Base-by-base conservation (phyloP, 2,113 vertebrate species). In the Physeter macrocephalus region DNA sequence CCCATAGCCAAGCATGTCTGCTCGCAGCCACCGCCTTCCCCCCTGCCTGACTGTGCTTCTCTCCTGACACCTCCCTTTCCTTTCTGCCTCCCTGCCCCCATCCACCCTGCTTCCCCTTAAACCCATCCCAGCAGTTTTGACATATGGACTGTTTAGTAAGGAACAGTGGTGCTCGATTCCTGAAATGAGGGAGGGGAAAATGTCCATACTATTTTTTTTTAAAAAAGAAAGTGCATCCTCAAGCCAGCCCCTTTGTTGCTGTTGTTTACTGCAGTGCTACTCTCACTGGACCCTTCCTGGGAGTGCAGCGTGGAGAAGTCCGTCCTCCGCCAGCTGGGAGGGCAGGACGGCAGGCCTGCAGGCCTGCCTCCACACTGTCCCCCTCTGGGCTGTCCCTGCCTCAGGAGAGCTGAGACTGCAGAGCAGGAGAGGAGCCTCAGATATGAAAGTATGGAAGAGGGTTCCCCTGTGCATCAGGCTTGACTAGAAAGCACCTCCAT, bases 251-350 rank as follows among this genome's bases (percentile, higher is more conserved):
- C 10, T 34, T 41, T 43, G 20, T 20, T 46, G 17, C 10, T 18
- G 43, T 67, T 85, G 20, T 59, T 83, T 34, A 67, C 15, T 85
- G 62, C 25, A 41, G 13, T 31, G 14, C 43, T 39, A 13, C 27
- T 59, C 10, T 25, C 41, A 29, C 11, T 39, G 29, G 67, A 64
- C 31, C 52, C 52, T 7, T 36, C 15, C 18, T 54, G 54, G n/a
- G 25, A 78, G 10, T 52, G 11, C 1, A 1, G 1, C 34, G 3
- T 78, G 54, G 34, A 36, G 46, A 93, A n/a, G 43, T 39, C 4
- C 6, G 4, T 20, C 21, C 6, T 41, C 18, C 10, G 7, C 12
- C 3, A 1, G 43, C 25, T n/a, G 46, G 41, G 21, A 4, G 15
- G 11, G 17, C 36, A 8, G 23, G 41, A 71, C 13, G 43, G 4